Conservation (phyloP, 2,113 vertebrate species). For the Ivindomyrus marchei region DNA sequence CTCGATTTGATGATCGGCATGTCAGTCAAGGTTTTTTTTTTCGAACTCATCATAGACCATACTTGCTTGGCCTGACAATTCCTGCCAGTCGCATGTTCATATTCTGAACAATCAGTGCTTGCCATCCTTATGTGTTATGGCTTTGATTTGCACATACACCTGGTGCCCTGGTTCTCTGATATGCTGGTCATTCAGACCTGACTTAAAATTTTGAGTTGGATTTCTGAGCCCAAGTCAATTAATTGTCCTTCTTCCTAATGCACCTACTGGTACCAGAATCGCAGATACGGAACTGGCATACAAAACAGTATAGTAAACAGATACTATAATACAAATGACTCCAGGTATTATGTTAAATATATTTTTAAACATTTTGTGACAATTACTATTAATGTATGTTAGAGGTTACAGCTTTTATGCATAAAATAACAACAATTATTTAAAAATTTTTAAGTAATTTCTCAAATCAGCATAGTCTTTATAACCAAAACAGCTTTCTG, state of each 20-base stretch:
- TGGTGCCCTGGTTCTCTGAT: not conserved
- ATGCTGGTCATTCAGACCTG: not conserved
- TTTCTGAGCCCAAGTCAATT: not conserved
- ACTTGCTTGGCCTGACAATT: not conserved
- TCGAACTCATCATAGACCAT: not conserved
- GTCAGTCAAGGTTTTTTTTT: not conserved
- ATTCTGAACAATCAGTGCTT: not conserved
- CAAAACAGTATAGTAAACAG: not conserved
- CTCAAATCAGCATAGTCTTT: not conserved
- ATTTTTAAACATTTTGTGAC: not conserved
- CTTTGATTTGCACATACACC: not conserved
- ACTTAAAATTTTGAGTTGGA: not conserved
- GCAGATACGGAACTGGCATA: not conserved
- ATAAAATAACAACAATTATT: not conserved
- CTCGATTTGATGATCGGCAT: not conserved
- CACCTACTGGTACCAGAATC: not conserved
- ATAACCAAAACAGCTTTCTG: not conserved
- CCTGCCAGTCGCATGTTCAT: not conserved
- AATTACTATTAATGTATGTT: not conserved
- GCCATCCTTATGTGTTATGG: not conserved
- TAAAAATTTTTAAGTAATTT: not conserved
- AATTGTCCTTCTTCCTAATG: not conserved
- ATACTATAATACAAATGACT: not conserved
- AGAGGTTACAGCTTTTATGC: not conserved
- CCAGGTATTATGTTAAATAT: not conserved